Conservation (phyloP, 2,113 vertebrate species). For the Dolichallabes microphthalmus region DNA sequence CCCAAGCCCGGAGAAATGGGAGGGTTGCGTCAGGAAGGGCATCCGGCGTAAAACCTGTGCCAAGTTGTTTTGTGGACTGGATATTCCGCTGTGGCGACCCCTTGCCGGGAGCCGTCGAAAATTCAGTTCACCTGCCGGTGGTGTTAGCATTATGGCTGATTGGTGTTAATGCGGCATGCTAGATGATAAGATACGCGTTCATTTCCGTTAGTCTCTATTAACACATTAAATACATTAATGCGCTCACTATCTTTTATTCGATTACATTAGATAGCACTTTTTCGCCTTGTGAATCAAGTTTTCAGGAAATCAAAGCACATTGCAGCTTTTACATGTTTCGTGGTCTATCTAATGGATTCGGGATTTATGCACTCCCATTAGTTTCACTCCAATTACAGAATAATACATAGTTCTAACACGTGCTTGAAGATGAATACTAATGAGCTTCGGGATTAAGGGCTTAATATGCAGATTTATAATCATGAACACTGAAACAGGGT, state of each 20-base stretch:
- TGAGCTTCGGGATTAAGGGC: background rate
- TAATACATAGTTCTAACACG: conserved; percentile 12
- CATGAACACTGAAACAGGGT: conserved; percentile 5
- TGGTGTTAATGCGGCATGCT: background rate
- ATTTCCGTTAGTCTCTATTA: background rate
- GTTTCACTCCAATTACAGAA: conserved; percentile 14
- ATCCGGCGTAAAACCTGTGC: no score
- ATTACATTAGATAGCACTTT: background rate
- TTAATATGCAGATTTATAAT: conserved; percentile 18
- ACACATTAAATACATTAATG: conserved; percentile 1
- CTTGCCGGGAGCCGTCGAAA: no score
- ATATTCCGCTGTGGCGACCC: no score
- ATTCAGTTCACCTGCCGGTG: no score
- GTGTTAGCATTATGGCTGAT: no score
- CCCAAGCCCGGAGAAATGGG: no score
- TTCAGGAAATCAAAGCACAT: background rate
- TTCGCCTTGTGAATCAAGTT: background rate
- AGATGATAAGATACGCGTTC: background rate
- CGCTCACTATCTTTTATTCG: background rate
- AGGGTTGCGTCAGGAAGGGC: no score
- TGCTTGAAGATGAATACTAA: conserved; percentile 5
- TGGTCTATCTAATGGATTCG: background rate
- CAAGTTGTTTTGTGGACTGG: no score
- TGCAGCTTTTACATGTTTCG: background rate
- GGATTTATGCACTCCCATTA: conserved; percentile 8